phyloP scores from a whole-genome alignment of 2,113 vertebrate genomes.

The Silurus asotus region DNA sequence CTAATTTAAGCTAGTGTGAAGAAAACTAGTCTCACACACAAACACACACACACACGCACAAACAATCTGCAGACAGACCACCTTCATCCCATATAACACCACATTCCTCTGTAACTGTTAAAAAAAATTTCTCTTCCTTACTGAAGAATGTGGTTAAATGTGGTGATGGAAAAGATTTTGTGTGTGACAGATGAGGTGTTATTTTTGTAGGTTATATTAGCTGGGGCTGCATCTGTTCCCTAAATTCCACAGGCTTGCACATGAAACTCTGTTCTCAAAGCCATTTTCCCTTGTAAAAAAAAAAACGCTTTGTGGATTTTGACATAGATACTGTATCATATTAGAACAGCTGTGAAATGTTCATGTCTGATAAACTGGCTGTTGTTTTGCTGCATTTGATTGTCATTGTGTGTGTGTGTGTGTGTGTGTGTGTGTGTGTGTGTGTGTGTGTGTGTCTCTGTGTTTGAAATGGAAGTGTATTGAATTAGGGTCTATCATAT shows the following conservation, averaged over 20 bases:
- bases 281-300: not conserved
- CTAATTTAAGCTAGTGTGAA: slow-evolving; percentile 37
- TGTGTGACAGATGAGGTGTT: not conserved
- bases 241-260: not conserved
- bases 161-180: not conserved
- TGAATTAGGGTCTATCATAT: not conserved
- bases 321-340: not conserved
- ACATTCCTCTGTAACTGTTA: not conserved
- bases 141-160: not conserved
- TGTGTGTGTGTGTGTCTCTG: too few species aligned
- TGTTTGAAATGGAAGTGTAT: not conserved
- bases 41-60: not conserved
- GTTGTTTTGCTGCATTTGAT: slow-evolving; percentile 21
- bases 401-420: not conserved
- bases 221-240: not conserved
- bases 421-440: not conserved
- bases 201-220: not conserved
- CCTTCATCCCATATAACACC: too few species aligned
- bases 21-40: slow-evolving; percentile 10
- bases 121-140: not conserved
- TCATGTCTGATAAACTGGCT: slow-evolving; percentile 26
- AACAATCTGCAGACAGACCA: not conserved
- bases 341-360: not conserved
- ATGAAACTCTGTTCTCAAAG: not conserved
- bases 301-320: not conserved